Evolutionary conservation across 1,140 invertebrate genomes (phyloP), one percentile per base, ranked within the genome.

Genomic region (Neodiprion lecontei): DNA sequence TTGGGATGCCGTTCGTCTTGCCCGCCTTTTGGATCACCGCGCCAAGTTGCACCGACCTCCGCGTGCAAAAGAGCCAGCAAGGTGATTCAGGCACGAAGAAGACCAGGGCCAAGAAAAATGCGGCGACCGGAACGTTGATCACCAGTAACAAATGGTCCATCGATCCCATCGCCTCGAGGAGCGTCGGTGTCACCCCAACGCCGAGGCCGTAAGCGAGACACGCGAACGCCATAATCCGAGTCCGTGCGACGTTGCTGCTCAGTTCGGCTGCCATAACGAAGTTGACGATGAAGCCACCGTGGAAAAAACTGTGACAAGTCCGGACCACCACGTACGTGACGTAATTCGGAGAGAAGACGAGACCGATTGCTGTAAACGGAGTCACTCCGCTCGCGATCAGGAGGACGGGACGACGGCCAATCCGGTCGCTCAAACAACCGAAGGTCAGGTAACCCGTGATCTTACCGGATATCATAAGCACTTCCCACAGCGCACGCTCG

Each of bases 61-160:
- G 49, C 9, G n/a, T 70, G 50, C 72, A 75, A 49, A 79, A 79
- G 9, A 79, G 50, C 76, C 76, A 79, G 14, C 67, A 53, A 14
- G 76, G 78, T 23, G 78, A 79, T 72, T 79, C 78, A 0, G 76
- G 76, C 0, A 79, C 71, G 23, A 74, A 70, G n/a, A 69, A 21
- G 4, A 48, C 50, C 28, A 40, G 28, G 12, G 76, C 76, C 14
- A 77, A 69, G 70, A 79, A 77, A 11, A 75, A 72, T 10, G 74
- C 53, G 12, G 76, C 14, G 47, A 67, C 72, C 0, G 73, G 61
- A 9, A 68, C 14, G 61, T 76, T 77, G 65, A 74, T 76, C 11
- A 72, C 72, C n/a, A 77, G 48, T 14, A 77, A n/a, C 74, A 75
- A 75, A 9, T 75, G 67, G 66, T 77, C 76, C 65, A 77, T 72